These are phyloP conservation scores for Cochlearius cochlearius DNA, from an alignment of 2,113 vertebrate species.

Conservation along the genomic window DNA sequence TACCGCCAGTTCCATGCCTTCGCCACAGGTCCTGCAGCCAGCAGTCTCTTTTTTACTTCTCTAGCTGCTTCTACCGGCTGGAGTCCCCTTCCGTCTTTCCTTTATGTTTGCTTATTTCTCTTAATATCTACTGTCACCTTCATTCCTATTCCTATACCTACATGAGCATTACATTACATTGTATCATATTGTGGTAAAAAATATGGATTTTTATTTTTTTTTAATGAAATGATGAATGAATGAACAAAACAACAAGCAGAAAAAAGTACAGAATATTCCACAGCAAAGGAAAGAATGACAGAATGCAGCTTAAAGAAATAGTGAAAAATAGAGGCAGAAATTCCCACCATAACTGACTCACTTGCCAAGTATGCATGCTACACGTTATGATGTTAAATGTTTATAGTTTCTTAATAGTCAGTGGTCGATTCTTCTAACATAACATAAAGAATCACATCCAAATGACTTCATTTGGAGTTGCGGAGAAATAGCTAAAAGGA, in stretches of 20 bases:
- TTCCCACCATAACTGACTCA: neutral
- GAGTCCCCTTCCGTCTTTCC: neutral
- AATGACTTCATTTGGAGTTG: neutral
- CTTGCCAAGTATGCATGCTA: neutral
- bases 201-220: neutral
- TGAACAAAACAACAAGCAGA: neutral
- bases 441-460: neutral
- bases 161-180: neutral
- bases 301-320: neutral
- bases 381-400: neutral
- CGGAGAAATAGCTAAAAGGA: neutral
- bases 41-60: neutral
- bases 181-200: neutral
- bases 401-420: neutral
- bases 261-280: neutral
- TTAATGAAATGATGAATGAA: neutral
- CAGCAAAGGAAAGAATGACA: neutral
- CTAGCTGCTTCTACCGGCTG: neutral
- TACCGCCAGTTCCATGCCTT: neutral
- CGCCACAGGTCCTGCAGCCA: neutral
- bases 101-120: neutral
- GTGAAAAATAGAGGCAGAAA: neutral
- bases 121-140: neutral
- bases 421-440: neutral
- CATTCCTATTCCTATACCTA: neutral